phyloP scores from a whole-genome alignment of 2,113 vertebrate species.

The Orycteropus afer region DNA sequence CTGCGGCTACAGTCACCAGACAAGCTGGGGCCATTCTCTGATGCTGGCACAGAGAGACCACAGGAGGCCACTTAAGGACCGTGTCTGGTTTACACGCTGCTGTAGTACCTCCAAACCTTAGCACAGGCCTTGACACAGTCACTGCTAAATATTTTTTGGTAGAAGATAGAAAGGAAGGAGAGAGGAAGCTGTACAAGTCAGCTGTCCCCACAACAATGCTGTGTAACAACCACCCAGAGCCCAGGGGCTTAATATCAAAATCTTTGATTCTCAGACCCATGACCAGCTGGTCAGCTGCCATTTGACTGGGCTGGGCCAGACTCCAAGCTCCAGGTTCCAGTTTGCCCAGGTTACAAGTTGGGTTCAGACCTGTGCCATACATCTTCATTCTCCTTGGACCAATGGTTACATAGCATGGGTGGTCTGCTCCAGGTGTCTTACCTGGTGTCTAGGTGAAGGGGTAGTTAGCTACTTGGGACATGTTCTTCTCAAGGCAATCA shows the following conservation, averaged over 20 bases:
- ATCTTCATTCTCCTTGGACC: not conserved
- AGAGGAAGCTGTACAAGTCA: not conserved
- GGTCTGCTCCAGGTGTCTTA: not conserved
- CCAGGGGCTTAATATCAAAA: not conserved
- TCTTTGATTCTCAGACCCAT: not conserved
- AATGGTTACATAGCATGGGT: not conserved
- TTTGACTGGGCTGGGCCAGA: too few species aligned
- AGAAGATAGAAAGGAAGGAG: not conserved
- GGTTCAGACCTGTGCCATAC: not conserved
- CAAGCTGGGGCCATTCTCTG: not conserved
- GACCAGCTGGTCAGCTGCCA: too few species aligned
- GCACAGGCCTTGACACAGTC: not conserved
- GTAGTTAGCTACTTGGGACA: not conserved
- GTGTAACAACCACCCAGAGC: not conserved
- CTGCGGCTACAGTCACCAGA: not conserved
- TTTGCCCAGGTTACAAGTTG: not conserved
- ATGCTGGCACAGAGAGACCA: not conserved
- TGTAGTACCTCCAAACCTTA: not conserved
- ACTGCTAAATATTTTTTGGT: not conserved
- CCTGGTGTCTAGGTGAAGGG: not conserved
- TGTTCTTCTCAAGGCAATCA: not conserved
- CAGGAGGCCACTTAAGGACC: not conserved
- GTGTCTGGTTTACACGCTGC: not conserved
- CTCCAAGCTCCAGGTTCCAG: not conserved
- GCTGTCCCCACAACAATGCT: not conserved